Evolutionary conservation across 2,888 invertebrate species (phyloP), one percentile per base, ranked within the genome.

Genomic region (Charanyca ferruginea): DNA sequence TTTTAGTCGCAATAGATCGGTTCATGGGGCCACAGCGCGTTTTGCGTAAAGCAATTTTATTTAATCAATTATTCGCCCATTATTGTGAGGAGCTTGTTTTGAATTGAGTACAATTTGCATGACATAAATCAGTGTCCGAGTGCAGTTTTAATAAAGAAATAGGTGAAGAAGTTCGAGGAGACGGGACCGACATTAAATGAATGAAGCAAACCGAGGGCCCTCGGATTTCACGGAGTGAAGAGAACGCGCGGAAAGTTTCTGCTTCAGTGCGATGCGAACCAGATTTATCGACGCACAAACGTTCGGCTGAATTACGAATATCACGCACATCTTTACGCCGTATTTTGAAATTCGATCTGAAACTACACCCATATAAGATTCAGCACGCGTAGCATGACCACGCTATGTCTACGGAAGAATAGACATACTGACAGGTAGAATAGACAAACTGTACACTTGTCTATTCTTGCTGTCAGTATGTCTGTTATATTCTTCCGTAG

Each of bases 1-100:
- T 42, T 25, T 25, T 25, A 76, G 75, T 77, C 61, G 60, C 76
- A 57, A 81, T 79, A 79, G 68, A 80, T 51, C 75, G 68, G 53
- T 82, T 77, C 65, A 78, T 71, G 62, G 78, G 77, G 35, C 53
- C 44, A 48, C 70, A 79, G 35, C 79, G 73, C 52, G 79, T 72
- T 44, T 79, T 80, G 75, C 23, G 73, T 78, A 25, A 68, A 73
- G 45, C 69, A 65, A 23, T 76, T 65, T 80, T 76, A 81, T 66
- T 49, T 66, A 76, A 82, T 78, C 64, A 65, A 65, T 54, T 9
- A 4, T 72, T 81, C 72, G 55, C 58, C 57, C 54, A 68, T 67
- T 77, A 77, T 51, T 64, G 55, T 69, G 38, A 35, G 52, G 53
- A 58, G 49, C 47, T 41, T 59, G 35, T 73, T 68, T 68, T 54